Evolutionary conservation across 2,797 vertebrate genomes (phyloP).

Genomic region (Graptemys geographica): DNA sequence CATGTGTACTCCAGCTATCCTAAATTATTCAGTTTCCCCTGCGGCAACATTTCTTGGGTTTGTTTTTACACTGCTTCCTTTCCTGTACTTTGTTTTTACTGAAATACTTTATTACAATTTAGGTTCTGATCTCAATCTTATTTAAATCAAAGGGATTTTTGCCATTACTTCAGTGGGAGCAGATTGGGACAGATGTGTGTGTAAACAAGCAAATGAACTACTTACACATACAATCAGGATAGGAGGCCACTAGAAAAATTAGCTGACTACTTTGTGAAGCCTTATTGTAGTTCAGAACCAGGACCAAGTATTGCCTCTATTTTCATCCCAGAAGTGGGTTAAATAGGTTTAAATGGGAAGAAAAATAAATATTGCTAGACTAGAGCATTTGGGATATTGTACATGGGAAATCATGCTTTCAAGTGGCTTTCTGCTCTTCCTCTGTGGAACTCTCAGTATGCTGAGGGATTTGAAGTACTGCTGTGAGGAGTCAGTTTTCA

Average conservation of each 20-base stretch:
- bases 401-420: not conserved
- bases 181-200: not conserved
- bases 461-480: not conserved
- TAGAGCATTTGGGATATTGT: not conserved
- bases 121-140: not conserved
- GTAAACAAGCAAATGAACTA: not conserved
- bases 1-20: not conserved
- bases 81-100: not conserved
- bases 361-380: not conserved
- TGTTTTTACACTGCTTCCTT: not conserved
- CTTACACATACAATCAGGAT: not conserved
- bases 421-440: not conserved
- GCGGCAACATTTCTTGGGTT: not conserved
- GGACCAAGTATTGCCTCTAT: not conserved
- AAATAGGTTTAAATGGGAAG: not conserved
- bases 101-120: not conserved
- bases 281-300: not conserved
- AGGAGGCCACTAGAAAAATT: not conserved
- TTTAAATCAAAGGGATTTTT: not conserved
- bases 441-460: not conserved
- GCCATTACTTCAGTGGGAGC: not conserved
- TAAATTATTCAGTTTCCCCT: not conserved
- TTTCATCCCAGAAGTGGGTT: not conserved
- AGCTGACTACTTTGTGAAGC: not conserved
- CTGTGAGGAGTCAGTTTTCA: not conserved